Percentiles rank a stretch among this genome's conserved stretches.
phyloP scores from a whole-genome alignment of 2,888 invertebrate species.

The Aromia moschata region DNA sequence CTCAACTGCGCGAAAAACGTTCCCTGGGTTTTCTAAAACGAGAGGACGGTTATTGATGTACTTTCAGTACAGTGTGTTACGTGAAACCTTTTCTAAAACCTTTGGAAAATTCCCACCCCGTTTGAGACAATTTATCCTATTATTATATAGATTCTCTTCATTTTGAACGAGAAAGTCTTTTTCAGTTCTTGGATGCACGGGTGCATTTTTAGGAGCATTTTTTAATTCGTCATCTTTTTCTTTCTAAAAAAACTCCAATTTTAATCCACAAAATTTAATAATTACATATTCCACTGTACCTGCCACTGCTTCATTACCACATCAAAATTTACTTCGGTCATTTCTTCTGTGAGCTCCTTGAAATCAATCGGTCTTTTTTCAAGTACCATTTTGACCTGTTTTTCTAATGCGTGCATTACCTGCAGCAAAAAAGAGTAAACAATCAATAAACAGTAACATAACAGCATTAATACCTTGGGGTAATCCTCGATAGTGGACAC shows the following conservation, averaged over 20 bases:
- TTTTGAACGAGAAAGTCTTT: slow-evolving; percentile 46
- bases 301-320: slow-evolving; percentile 55
- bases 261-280: no score
- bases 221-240: slow-evolving; percentile 54
- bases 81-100: slow-evolving; percentile 56
- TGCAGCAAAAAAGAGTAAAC: slow-evolving; percentile 35
- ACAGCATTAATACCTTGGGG: slow-evolving; percentile 50
- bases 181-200: slow-evolving; percentile 54
- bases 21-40: slow-evolving; percentile 47
- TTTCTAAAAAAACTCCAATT: slow-evolving; percentile 43
- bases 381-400: slow-evolving; percentile 56
- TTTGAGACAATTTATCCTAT: slow-evolving; percentile 52
- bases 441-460: slow-evolving; percentile 4
- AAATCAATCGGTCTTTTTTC: slow-evolving; percentile 54
- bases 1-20: slow-evolving; percentile 47
- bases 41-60: neutral
- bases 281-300: no score
- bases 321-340: slow-evolving; percentile 53
- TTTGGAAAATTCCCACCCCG: slow-evolving; percentile 54
- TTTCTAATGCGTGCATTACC: slow-evolving; percentile 56
- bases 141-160: slow-evolving; percentile 48
- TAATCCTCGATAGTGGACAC: slow-evolving; percentile 57
- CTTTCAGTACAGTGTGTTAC: slow-evolving; percentile 15
- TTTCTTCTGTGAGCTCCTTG: slow-evolving; percentile 50
- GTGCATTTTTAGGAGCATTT: slow-evolving; percentile 46